phyloP scores from a whole-genome alignment of 1,140 invertebrate genomes.

The Halyomorpha halys region DNA sequence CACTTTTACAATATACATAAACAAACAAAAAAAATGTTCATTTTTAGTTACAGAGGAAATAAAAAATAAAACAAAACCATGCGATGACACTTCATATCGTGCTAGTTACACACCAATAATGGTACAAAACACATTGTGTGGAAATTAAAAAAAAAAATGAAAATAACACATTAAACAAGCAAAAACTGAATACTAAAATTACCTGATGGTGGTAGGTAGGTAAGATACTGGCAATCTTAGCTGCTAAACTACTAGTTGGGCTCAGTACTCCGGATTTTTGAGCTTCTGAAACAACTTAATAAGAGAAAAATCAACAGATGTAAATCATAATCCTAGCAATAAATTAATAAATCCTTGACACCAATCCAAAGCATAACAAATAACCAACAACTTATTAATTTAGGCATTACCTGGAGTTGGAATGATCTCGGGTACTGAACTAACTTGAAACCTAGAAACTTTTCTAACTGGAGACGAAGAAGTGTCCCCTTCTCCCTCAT shows the following conservation, averaged over 20 bases:
- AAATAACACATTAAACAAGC: too few species aligned
- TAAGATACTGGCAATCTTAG: conserved; percentile 9
- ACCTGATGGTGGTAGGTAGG: conserved; percentile 12
- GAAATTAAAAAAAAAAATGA: too few species aligned
- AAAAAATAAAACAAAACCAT: too few species aligned
- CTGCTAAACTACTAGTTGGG: neutral
- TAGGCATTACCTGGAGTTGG: conserved; percentile 17
- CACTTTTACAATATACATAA: too few species aligned
- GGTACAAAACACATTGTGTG: too few species aligned
- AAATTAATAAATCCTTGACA: too few species aligned
- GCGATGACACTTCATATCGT: too few species aligned
- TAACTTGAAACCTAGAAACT: conserved; percentile 37
- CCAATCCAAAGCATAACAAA: too few species aligned
- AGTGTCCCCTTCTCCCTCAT: conserved; percentile 1
- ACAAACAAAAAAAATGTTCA: too few species aligned
- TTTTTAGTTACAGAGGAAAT: too few species aligned
- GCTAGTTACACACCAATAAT: too few species aligned
- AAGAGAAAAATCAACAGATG: neutral
- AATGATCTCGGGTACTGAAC: conserved; percentile 32
- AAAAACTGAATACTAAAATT: neutral
- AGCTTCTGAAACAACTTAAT: conserved; percentile 5
- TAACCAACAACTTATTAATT: too few species aligned
- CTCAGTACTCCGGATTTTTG: conserved; percentile 1
- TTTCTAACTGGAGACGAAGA: conserved; percentile 32
- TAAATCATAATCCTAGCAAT: neutral